These are phyloP conservation scores for Mesocricetus auratus DNA, from an alignment of 2,113 vertebrate genomes.

Conservation along the genomic window DNA sequence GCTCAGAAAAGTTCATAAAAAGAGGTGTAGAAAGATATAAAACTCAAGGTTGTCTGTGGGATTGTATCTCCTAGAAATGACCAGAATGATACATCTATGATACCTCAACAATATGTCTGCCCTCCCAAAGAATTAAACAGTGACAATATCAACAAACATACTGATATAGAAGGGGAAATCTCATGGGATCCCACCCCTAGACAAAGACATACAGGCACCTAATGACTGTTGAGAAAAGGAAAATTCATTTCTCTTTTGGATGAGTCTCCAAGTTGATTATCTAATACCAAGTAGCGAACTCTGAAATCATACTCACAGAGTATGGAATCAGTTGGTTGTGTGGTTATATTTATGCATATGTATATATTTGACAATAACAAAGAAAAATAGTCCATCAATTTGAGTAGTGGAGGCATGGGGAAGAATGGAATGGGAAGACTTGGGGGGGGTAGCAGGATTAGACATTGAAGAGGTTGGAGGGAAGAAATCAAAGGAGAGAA, in stretches of 20 bases:
- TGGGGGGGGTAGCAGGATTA: neutral
- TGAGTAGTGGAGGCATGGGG: neutral
- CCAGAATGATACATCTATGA: neutral
- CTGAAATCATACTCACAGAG: neutral
- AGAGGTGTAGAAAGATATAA: neutral
- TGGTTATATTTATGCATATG: neutral
- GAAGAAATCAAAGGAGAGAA: neutral
- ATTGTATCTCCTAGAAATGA: neutral
- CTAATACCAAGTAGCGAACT: neutral
- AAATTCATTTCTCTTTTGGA: neutral
- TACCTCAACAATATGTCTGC: neutral
- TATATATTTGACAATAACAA: neutral
- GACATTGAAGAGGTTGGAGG: too few species aligned
- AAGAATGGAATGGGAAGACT: neutral
- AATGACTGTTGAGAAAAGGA: neutral
- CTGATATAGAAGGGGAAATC: neutral
- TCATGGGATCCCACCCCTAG: neutral
- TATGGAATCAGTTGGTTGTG: neutral
- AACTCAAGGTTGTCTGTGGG: neutral
- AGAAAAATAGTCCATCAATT: neutral
- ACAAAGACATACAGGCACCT: neutral
- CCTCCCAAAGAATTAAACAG: neutral
- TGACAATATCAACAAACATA: neutral
- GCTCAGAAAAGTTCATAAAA: neutral
- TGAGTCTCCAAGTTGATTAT: neutral